Percentiles rank a stretch among this genome's conserved stretches.
Conservation (phyloP, 2,113 vertebrate species). For the Phaethornis superciliosus region DNA sequence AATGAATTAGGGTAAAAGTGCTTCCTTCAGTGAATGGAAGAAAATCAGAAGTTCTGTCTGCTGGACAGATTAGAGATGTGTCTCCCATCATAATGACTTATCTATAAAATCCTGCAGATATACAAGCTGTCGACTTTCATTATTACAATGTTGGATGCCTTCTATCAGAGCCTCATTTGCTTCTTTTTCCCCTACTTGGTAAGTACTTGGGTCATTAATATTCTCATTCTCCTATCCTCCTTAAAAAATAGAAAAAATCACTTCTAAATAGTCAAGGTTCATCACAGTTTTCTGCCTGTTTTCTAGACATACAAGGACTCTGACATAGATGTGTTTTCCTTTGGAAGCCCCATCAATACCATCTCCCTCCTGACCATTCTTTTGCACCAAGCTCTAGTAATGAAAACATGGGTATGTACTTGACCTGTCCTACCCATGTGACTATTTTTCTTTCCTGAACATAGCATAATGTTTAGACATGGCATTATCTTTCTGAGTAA, state of each 20-base stretch:
- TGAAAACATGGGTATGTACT: slow-evolving; percentile 90
- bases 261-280: background rate
- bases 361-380: slow-evolving; percentile 88
- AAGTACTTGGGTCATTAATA: slow-evolving; percentile 53
- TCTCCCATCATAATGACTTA: background rate
- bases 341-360: slow-evolving; percentile 91
- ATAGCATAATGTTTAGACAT: background rate
- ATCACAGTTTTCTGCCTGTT: background rate
- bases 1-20: background rate
- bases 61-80: background rate
- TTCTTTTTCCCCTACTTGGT: slow-evolving; percentile 94
- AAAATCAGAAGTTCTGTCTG: background rate
- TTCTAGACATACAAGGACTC: slow-evolving; percentile 84
- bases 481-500: background rate
- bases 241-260: background rate
- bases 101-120: slow-evolving; percentile 73
- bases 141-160: slow-evolving; percentile 87
- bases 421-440: background rate
- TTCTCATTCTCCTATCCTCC: background rate
- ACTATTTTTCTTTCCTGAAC: background rate
- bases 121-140: slow-evolving; percentile 85
- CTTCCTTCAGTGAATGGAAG: background rate
- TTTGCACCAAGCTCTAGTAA: slow-evolving; percentile 92
- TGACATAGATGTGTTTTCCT: slow-evolving; percentile 87
- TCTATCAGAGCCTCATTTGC: slow-evolving; percentile 93